phyloP scores from a whole-genome alignment of 2,797 vertebrate species.

The Meda fulgida region DNA sequence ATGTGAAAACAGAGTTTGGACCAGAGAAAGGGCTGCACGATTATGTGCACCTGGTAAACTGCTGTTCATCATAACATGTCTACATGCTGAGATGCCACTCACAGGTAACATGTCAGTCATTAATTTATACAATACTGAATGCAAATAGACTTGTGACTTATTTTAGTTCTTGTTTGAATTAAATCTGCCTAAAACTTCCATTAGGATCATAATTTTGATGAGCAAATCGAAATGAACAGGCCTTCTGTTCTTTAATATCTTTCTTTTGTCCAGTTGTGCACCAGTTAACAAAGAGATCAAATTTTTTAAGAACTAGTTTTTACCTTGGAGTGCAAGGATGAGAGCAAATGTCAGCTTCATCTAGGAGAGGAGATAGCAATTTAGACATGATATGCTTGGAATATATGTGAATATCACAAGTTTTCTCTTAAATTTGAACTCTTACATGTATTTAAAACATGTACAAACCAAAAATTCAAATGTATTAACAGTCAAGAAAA shows the following conservation, averaged over 20 bases:
- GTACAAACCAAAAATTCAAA: not conserved
- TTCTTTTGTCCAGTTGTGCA: slow-evolving; percentile 6
- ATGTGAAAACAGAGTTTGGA: not conserved
- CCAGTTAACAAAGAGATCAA: not conserved
- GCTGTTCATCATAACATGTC: not conserved
- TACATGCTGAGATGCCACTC: not conserved
- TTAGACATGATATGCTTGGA: not conserved
- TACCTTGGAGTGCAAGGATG: slow-evolving; percentile 81
- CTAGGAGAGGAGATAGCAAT: slow-evolving; percentile 48
- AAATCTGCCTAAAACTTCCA: not conserved
- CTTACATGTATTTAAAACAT: not conserved
- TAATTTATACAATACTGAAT: not conserved
- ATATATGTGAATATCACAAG: not conserved
- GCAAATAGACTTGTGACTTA: not conserved
- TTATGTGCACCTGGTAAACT: not conserved
- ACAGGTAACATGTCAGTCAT: not conserved
- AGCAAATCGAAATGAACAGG: not conserved
- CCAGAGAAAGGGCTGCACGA: not conserved
- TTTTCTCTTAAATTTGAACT: not conserved
- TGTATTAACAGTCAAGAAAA: not conserved
- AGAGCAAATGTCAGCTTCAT: slow-evolving; percentile 73
- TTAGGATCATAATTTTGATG: not conserved
- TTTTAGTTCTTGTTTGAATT: not conserved
- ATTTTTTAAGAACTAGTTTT: slow-evolving; percentile 48
- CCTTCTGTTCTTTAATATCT: not conserved